Base-by-base conservation (phyloP, 2,888 invertebrate genomes). In the Tridacna crocea region DNA sequence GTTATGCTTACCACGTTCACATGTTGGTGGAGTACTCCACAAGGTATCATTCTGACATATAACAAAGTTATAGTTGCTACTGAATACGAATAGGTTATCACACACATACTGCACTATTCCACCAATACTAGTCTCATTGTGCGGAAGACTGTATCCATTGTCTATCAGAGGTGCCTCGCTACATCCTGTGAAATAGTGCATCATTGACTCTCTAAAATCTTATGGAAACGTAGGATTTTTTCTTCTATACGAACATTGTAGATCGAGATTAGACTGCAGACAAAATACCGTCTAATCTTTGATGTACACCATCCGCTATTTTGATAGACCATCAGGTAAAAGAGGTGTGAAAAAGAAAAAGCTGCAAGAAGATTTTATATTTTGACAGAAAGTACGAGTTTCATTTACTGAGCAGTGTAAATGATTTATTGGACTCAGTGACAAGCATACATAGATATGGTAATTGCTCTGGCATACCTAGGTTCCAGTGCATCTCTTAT, bases 1-100 rank as follows among this genome's bases (percentile, higher is more conserved):
- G 36, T 66, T 1, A 15, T 66, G 51, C 70, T 51, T 70, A 70
- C 70, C 15, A 24, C 11, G n/a, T 26, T 51, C 70, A 51, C 70
- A 70, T 0, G 22, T 17, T 10, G 70, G 70, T 70, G 70, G 51
- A n/a, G 15, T 24, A 24, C 70, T 70, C 70, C 70, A 70, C 24
- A 17, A 22, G 24, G 70, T 51, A 51, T 70, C 70, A 24, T 70
- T 70, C 24, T 70, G 70, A 24, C 70, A 70, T 0, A 70, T 48
- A 1, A 70, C 70, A 15, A 22, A 48, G 22, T 48, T 70, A 22
- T 26, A 70, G 51, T 15, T 22, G 17, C 46, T 51, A 26, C 24
- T 70, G 47, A 70, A 70, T 11, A 4, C 19, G 51, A 51, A 70
- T 0, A 12, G 27, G 24, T 70, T 51, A 19, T 70, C 48, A 51